Evolutionary conservation across 2,113 vertebrate genomes (phyloP), one percentile per base, ranked within the genome.

Genomic region (Hippoglossus stenolepis): DNA sequence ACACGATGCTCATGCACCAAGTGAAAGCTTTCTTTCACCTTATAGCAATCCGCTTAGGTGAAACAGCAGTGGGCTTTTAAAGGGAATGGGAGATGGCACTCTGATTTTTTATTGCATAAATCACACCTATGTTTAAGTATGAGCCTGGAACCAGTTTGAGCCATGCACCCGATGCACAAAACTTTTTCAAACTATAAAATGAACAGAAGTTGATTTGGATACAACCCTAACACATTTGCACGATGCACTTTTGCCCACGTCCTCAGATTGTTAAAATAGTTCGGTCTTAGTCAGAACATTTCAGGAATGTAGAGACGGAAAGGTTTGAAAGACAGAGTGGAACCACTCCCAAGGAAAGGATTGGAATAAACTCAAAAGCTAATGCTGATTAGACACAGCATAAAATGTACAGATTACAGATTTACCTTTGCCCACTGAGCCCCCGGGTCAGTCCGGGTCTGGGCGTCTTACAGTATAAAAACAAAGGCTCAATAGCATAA

Each of bases 391-490:
- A 43, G 47, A 51, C 15, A 51, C 15, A 51, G 47, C 14, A 18
- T 9, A 20, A 51, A 51, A 51, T 51, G 47, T 1, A 24, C 40
- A 45, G 61, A 62, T 66, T 40, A 56, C 26, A 66, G 35, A 61
- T 59, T 35, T 18, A 69, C 0, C 4, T 5, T 15, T n/a, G 45
- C 21, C 26, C 54, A 9, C 17, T 12, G 54, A 68, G 51, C 49
- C 59, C 20, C 17, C 31, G n/a, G 73, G 28, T 71, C 45, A 62
- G 26, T 24, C 21, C 12, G 64, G 63, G 66, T 31, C 43, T 47
- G 45, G 21, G 59, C 14, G 26, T 66, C 47, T 26, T 49, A 23
- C 20, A 17, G n/a, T 12, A 23, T 6, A 6, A 40, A 70, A 43
- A 23, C 14, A 54, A 72, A 9, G 28, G 14, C 18, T 63, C 0